Conservation (phyloP, 2,113 vertebrate genomes). For the Mastomys natalensis region DNA sequence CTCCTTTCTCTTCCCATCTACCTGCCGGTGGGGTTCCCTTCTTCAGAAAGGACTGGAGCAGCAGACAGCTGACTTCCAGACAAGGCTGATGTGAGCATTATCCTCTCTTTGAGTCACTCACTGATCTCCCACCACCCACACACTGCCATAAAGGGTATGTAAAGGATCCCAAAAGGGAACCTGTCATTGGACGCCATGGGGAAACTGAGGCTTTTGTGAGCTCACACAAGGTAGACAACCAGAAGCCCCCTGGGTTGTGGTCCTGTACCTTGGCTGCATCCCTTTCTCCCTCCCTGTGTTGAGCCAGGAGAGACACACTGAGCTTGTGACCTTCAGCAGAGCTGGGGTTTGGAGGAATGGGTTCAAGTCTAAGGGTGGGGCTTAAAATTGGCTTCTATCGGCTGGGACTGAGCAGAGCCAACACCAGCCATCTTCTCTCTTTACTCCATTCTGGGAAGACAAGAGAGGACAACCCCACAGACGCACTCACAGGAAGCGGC, state of each 20-base stretch:
- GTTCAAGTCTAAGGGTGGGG: not conserved
- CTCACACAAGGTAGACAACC: not conserved
- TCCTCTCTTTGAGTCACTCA: not conserved
- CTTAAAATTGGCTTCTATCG: fast-evolving
- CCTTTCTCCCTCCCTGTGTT: not conserved
- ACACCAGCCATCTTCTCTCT: fast-evolving
- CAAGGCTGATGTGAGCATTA: not conserved
- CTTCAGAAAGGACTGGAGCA: not conserved
- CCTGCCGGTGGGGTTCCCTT: not conserved
- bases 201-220: not conserved
- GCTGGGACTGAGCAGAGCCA: too few relatives aligned
- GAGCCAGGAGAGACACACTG: too few relatives aligned
- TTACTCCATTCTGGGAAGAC: not conserved
- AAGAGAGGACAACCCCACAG: not conserved
- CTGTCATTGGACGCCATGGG: fast-evolving
- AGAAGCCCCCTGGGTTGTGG: too few relatives aligned
- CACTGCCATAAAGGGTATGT: not conserved
- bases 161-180: fast-evolving
- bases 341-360: not conserved
- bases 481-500: not conserved
- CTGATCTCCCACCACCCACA: not conserved
- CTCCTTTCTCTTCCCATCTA: slow-evolving; percentile 42
- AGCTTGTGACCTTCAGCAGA: not conserved
- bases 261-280: not conserved
- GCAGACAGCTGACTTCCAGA: not conserved